A percentile compares a stretch with the other conserved stretches of the same genome.
These are phyloP conservation scores for Euzetes globulus DNA, from an alignment of 2,888 invertebrate genomes.

Conservation along the genomic window DNA sequence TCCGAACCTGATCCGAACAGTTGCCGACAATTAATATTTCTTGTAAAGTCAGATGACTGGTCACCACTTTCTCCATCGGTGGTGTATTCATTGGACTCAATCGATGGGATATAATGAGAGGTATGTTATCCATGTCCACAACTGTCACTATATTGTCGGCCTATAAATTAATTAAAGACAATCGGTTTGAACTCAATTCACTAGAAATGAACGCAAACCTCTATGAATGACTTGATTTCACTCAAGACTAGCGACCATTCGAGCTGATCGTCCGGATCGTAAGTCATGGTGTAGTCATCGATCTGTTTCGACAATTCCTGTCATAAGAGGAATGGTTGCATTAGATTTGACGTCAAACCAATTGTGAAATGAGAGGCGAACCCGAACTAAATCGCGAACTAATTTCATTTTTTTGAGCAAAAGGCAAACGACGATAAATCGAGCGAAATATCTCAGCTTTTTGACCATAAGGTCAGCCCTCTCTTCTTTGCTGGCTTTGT, in stretches of 20 bases:
- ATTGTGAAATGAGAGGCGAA: conserved; percentile 45
- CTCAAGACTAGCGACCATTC: conserved; percentile 92
- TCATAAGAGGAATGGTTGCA: not conserved
- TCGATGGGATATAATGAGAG: conserved; percentile 78
- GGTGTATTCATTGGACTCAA: conserved; percentile 75
- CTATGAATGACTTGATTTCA: conserved; percentile 88
- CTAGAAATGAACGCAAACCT: conserved; percentile 46
- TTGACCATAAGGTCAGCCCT: conserved; percentile 92
- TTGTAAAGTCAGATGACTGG: conserved; percentile 78
- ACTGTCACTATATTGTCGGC: conserved; percentile 84
- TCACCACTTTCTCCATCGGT: conserved; percentile 74
- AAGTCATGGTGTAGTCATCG: conserved; percentile 86
- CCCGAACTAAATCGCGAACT: conserved; percentile 76
- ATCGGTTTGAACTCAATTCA: not conserved
- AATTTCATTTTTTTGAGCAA: conserved; percentile 86
- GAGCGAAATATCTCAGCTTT: conserved; percentile 83
- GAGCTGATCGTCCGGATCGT: conserved; percentile 92
- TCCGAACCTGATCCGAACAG: conserved; percentile 67
- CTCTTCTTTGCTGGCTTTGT: conserved; percentile 84
- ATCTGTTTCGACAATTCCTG: conserved; percentile 86
- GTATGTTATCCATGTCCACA: conserved; percentile 72
- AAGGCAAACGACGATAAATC: conserved; percentile 92
- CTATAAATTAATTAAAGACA: conserved; percentile 42
- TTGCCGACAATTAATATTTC: conserved; percentile 92
- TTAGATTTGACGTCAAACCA: not conserved